These are phyloP conservation scores for Sorex fumeus DNA, from an alignment of 2,113 vertebrate genomes.

Conservation along the genomic window DNA sequence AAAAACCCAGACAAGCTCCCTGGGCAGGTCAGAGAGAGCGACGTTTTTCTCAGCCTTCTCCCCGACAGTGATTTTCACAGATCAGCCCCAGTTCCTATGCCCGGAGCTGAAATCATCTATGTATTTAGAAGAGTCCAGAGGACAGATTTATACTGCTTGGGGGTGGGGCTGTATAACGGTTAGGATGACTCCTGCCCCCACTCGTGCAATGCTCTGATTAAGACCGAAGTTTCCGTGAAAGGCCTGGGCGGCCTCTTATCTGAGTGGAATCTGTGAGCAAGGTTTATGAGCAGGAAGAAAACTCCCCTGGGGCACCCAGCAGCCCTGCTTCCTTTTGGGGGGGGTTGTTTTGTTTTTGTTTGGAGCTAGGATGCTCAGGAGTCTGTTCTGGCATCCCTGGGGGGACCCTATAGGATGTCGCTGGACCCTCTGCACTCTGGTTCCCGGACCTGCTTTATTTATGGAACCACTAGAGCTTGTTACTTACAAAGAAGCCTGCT, in stretches of 20 bases:
- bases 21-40: no score
- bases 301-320: neutral
- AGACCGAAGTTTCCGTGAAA: accelerated
- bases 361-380: no score
- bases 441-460: neutral
- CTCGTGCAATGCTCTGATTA: accelerated
- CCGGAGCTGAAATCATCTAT: slow-evolving; percentile 1
- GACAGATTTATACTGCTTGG: neutral
- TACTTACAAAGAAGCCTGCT: no score
- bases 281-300: neutral
- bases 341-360: no score
- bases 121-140: neutral
- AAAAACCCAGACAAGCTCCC: no score
- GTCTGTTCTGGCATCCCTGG: no score
- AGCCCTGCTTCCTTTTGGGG: neutral
- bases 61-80: neutral
- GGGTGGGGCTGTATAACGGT: neutral
- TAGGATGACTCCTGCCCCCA: accelerated
- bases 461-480: neutral
- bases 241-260: neutral
- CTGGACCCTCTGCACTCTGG: no score
- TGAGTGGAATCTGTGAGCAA: neutral
- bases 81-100: no score
- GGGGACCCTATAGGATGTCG: no score
- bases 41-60: neutral